Conservation (phyloP, 2,888 invertebrate species). For the Lacanobia oleracea region DNA sequence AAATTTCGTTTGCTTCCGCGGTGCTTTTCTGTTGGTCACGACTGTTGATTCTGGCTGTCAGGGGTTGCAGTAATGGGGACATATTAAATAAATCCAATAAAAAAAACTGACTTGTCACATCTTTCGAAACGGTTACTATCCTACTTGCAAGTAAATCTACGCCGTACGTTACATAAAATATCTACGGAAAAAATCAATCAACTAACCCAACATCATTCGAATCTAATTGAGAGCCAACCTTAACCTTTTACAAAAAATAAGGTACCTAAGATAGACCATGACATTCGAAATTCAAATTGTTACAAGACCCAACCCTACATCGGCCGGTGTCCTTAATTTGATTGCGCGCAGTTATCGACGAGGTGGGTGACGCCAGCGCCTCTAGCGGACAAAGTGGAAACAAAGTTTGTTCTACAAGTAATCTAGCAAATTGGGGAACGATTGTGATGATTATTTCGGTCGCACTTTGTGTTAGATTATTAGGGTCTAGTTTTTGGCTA, state of each 20-base stretch:
- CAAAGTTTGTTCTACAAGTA: slow-evolving; percentile 61
- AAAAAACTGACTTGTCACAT: too few species aligned
- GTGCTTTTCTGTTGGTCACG: too few species aligned
- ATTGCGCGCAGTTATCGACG: slow-evolving; percentile 50
- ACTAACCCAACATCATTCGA: neutral
- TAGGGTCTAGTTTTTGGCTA: slow-evolving; percentile 6
- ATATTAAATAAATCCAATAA: too few species aligned
- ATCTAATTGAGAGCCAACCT: slow-evolving; percentile 2
- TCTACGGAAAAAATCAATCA: neutral
- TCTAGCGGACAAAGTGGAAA: slow-evolving; percentile 27
- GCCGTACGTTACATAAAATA: neutral
- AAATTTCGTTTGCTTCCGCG: too few species aligned
- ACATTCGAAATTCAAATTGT: slow-evolving; percentile 32
- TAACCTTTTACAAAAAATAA: slow-evolving; percentile 1
- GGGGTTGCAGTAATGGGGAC: too few species aligned
- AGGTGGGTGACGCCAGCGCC: slow-evolving; percentile 29
- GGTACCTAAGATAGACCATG: slow-evolving; percentile 18
- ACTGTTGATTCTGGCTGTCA: too few species aligned
- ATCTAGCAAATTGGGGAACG: slow-evolving; percentile 40
- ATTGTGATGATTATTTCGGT: slow-evolving; percentile 21
- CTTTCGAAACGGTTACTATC: too few species aligned
- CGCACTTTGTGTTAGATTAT: slow-evolving; percentile 22
- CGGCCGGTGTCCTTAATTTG: slow-evolving; percentile 57
- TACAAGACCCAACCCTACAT: slow-evolving; percentile 31
- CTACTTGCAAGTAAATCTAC: neutral